Percentiles rank a stretch among this genome's conserved stretches.
Conservation (phyloP, 2,113 vertebrate species). For the Columba janthina region DNA sequence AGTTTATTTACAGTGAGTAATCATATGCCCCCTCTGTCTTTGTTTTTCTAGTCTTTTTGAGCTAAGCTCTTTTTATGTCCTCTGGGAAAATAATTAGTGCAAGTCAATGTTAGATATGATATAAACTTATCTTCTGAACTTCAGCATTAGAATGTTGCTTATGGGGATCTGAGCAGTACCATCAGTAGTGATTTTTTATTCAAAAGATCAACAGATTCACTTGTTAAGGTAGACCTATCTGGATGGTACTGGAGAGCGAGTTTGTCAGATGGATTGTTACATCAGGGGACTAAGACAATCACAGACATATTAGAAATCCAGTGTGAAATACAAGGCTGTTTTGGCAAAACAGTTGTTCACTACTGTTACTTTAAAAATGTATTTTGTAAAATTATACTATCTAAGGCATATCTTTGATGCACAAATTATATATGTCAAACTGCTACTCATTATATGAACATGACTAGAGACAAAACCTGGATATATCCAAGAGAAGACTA, state of each 20-base stretch:
- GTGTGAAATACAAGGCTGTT: background rate
- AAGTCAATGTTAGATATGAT: background rate
- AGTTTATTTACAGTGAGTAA: background rate
- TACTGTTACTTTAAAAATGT: background rate
- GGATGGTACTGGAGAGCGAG: background rate
- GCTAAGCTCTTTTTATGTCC: background rate
- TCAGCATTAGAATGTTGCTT: background rate
- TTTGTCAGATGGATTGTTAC: background rate
- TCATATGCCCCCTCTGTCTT: background rate
- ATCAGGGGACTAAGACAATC: background rate
- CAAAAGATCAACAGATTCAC: background rate
- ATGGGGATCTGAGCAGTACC: background rate
- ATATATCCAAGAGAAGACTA: background rate
- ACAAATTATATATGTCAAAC: background rate
- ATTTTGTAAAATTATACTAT: background rate
- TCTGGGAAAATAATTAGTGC: background rate
- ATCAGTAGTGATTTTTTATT: background rate
- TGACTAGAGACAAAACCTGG: background rate
- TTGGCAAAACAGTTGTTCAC: background rate
- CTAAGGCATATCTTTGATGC: background rate
- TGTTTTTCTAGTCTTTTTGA: background rate
- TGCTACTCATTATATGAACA: rapidly evolving
- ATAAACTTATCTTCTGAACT: background rate
- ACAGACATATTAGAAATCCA: rapidly evolving
- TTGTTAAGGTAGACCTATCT: background rate